Conservation (phyloP, 1,140 invertebrate genomes). For the Halesus radiatus region DNA sequence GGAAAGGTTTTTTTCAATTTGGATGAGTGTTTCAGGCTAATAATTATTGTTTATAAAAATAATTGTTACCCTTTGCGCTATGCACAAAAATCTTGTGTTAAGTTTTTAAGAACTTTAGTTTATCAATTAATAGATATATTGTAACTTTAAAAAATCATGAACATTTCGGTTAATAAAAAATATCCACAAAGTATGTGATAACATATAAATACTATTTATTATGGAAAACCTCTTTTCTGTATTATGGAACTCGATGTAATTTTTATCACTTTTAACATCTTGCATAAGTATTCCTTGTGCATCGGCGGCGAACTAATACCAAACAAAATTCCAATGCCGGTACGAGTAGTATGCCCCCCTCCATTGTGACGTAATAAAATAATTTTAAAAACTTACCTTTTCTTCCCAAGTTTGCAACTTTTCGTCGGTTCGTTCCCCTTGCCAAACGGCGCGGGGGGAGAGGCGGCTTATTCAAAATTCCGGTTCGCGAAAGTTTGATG, state of each 20-base stretch:
- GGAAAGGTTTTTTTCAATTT: too few relatives aligned
- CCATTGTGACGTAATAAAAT: constrained; percentile 53
- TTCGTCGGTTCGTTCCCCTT: constrained; percentile 11
- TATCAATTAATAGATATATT: too few relatives aligned
- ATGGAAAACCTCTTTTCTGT: too few relatives aligned
- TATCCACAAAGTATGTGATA: too few relatives aligned
- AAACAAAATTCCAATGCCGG: constrained; percentile 48
- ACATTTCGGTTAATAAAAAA: too few relatives aligned
- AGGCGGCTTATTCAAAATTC: constrained; percentile 43
- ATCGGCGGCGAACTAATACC: constrained; percentile 33
- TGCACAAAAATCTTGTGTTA: too few relatives aligned
- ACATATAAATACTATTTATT: too few relatives aligned
- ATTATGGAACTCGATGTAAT: not conserved
- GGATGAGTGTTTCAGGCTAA: too few relatives aligned
- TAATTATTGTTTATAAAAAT: too few relatives aligned
- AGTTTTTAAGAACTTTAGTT: too few relatives aligned
- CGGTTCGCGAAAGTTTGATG: constrained; percentile 54
- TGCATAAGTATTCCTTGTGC: constrained; percentile 33
- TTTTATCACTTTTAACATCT: not conserved
- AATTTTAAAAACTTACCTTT: constrained; percentile 56
- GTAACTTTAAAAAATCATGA: too few relatives aligned
- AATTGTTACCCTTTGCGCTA: too few relatives aligned
- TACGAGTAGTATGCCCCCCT: not conserved
- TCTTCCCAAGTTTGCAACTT: constrained; percentile 37
- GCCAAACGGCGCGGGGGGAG: not conserved